A percentile compares a stretch with the other conserved stretches of the same genome.
Conservation (phyloP, 2,888 invertebrate species). For the Ernsta delagoae region DNA sequence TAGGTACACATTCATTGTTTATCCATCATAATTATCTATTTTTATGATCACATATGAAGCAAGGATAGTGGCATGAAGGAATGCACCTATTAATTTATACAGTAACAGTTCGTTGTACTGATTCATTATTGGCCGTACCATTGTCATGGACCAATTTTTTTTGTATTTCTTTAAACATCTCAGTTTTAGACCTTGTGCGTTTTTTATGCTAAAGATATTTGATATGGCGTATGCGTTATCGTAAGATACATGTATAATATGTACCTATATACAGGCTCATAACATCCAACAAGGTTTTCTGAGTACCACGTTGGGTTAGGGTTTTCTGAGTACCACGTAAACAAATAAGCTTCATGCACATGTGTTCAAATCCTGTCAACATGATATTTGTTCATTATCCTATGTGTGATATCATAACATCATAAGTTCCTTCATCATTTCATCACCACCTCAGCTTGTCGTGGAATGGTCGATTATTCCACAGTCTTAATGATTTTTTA, state of each 20-base stretch:
- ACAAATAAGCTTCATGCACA: no score
- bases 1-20: background rate
- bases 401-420: no score
- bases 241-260: background rate
- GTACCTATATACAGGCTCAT: no score
- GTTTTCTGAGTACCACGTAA: no score
- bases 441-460: background rate
- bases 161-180: background rate
- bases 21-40: background rate
- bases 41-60: constrained; percentile 4
- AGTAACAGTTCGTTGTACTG: background rate
- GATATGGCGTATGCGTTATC: background rate
- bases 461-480: background rate
- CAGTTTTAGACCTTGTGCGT: no score
- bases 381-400: no score
- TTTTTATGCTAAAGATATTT: background rate
- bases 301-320: no score
- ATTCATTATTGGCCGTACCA: background rate
- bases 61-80: background rate
- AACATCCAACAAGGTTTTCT: no score
- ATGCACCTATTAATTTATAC: background rate
- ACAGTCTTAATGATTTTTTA: background rate
- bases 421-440: no score
- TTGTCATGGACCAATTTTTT: background rate
- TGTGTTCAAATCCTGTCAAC: no score